Percentiles rank a stretch among this genome's conserved stretches.
phyloP scores from a whole-genome alignment of 2,797 vertebrate genomes.

The Lepus oiostolus region DNA sequence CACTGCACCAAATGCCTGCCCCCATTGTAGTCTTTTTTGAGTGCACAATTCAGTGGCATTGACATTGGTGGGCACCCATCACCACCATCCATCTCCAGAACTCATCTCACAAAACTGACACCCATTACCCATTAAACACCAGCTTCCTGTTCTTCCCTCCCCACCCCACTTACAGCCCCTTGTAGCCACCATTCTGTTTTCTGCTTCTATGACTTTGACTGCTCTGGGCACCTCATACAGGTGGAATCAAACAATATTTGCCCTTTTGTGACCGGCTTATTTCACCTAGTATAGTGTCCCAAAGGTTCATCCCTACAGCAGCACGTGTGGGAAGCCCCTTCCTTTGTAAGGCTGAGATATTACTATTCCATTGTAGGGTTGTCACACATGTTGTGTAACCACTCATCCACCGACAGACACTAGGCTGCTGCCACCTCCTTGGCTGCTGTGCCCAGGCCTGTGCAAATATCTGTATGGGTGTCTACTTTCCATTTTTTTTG shows the following conservation, averaged over 20 bases:
- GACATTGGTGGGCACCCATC: background rate
- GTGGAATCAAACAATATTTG: background rate
- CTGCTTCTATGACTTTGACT: background rate
- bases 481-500: slow-evolving; percentile 4
- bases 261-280: background rate
- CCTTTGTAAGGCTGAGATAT: background rate
- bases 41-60: background rate
- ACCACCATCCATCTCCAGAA: background rate
- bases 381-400: background rate
- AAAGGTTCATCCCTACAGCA: too few relatives aligned
- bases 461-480: background rate
- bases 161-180: too few relatives aligned
- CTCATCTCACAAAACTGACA: background rate
- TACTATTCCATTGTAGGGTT: background rate
- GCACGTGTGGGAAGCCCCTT: background rate
- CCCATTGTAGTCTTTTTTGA: background rate
- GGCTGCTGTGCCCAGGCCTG: background rate
- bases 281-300: background rate
- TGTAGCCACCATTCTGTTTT: background rate
- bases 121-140: background rate
- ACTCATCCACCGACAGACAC: accelerated
- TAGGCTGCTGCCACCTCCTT: background rate
- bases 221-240: background rate
- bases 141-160: background rate
- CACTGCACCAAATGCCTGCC: too few relatives aligned